These are phyloP conservation scores for Daboia siamensis DNA, from an alignment of 2,113 vertebrate species.

Conservation along the genomic window DNA sequence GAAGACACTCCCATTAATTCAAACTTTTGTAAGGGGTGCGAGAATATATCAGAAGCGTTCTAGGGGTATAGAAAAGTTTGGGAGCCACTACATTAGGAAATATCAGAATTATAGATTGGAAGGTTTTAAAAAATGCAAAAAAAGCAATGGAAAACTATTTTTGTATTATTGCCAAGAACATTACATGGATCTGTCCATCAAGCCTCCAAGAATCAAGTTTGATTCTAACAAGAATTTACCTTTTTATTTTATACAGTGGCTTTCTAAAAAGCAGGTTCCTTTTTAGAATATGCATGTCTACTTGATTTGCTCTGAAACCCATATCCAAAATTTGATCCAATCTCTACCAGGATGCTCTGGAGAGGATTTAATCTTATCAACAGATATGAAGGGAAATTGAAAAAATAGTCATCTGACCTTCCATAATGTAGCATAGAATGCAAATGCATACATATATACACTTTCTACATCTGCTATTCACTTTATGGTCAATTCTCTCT, in stretches of 20 bases:
- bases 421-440: neutral
- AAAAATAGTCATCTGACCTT: neutral
- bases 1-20: no score
- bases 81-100: neutral
- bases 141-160: neutral
- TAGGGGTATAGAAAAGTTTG: no score
- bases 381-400: neutral
- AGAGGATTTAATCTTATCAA: neutral
- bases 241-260: neutral
- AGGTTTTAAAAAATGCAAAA: neutral
- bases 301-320: neutral
- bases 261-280: neutral
- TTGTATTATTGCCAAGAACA: neutral
- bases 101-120: neutral
- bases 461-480: neutral
- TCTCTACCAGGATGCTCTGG: neutral
- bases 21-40: no score
- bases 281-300: neutral
- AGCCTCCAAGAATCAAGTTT: neutral
- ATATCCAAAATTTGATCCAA: neutral
- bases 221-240: neutral
- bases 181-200: neutral
- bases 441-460: neutral
- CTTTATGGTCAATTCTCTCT: neutral
- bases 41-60: no score